Base-by-base conservation (phyloP, 2,888 invertebrate species). In the Acronicta psi region DNA sequence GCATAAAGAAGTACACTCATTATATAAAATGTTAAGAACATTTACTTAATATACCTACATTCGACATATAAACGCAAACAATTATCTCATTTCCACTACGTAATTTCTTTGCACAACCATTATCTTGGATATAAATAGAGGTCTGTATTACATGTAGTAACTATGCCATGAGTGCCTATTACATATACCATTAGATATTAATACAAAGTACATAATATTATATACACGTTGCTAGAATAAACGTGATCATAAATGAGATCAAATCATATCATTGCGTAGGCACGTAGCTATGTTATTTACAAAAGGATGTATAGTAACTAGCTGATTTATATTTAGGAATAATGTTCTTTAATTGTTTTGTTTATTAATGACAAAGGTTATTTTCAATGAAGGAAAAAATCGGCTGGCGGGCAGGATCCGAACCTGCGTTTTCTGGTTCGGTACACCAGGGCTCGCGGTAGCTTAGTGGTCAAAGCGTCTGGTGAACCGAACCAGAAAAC, bases 271-370 rank as follows among this genome's bases (percentile, higher is more conserved):
- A 44, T 25, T 44, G 14, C 43, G 56, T 25, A 65, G 25, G 56
- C 66, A 71, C 71, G 66, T 66, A 65, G 34, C 3, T 37, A 41
- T 65, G 47, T 52, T 66, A 71, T 71, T 66, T 71, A 52, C 51
- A 29, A n/a, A 31, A 52, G 38, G 66, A 36, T 29, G 16, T 43
- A 18, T 34, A 34, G 6, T 13, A 56, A 16, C 18, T 16, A 54
- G 45, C 31, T 66, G 70, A 70, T 66, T 64, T 70, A 55, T 70
- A 70, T 63, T 69, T 29, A 36, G 16, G 34, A 17, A 46, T 42
- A 7, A 34, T n/a, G 41, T 4, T 38, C 1, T 29, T 2, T 29
- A 29, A 29, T 9, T 8, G 25, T 25, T 25, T 25, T 25, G 8
- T 25, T 25, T 25, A 25, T 25, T 2, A 10, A n/a, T n/a, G n/a